These are phyloP conservation scores for Graphium colonna DNA, from an alignment of 2,888 invertebrate genomes.

Conservation along the genomic window DNA sequence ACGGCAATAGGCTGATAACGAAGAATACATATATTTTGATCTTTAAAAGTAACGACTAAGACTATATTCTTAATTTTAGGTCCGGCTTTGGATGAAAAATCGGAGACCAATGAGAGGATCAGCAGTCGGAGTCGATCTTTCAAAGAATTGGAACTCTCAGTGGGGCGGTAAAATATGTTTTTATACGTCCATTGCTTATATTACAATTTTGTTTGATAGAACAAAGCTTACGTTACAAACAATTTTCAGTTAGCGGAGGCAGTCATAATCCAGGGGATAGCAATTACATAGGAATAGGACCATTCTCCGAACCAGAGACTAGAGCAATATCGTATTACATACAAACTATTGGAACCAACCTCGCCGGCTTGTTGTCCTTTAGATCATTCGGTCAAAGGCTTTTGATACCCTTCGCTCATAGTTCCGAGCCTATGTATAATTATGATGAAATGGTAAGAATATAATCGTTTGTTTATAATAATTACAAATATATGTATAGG, in stretches of 20 bases:
- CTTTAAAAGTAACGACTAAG: no score
- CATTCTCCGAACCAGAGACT: conserved; percentile 81
- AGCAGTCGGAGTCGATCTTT: conserved; percentile 81
- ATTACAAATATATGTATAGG: neutral
- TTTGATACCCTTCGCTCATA: conserved; percentile 80
- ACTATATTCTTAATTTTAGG: no score
- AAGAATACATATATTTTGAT: no score
- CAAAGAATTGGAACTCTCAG: conserved; percentile 83
- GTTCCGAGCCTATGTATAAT: conserved; percentile 59
- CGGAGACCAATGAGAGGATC: conserved; percentile 56
- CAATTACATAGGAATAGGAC: conserved; percentile 72
- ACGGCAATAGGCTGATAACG: no score
- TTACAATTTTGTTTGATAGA: neutral
- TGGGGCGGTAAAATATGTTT: conserved; percentile 80
- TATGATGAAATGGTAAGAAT: conserved; percentile 61
- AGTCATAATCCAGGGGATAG: conserved; percentile 56
- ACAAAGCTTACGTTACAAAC: conserved; percentile 1
- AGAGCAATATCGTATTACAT: conserved; percentile 65
- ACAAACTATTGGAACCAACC: conserved; percentile 51
- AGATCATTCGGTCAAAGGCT: conserved; percentile 83
- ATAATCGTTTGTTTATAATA: neutral
- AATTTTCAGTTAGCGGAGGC: conserved; percentile 65
- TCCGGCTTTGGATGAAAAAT: conserved; percentile 84
- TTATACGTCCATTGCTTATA: neutral
- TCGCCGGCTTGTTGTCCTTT: conserved; percentile 79